These are phyloP conservation scores for Microplitis deprimator DNA, from an alignment of 2,888 invertebrate species.

Conservation along the genomic window DNA sequence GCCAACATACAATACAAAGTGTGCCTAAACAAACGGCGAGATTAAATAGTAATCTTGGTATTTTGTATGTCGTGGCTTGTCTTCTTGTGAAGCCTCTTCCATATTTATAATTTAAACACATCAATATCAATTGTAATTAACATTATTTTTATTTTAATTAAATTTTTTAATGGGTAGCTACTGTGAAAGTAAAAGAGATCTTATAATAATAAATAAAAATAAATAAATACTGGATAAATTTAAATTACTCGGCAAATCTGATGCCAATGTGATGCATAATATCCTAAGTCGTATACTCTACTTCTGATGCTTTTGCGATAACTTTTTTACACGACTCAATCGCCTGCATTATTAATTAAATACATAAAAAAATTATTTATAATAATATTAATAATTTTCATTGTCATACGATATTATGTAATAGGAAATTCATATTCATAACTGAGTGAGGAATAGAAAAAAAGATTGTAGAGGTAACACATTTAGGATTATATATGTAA, in stretches of 20 bases:
- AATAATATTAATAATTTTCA: neutral
- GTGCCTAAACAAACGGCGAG: conserved; percentile 92
- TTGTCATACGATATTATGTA: neutral
- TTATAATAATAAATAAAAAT: conserved; percentile 17
- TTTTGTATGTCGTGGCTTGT: conserved; percentile 89
- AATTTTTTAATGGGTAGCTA: neutral
- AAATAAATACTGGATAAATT: conserved; percentile 30
- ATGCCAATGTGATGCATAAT: conserved; percentile 38
- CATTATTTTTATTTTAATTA: conserved; percentile 9
- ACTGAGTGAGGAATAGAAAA: conserved; percentile 9
- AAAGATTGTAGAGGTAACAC: conserved; percentile 1
- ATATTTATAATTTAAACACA: conserved; percentile 57
- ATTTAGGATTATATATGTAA: neutral
- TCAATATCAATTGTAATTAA: conserved; percentile 7
- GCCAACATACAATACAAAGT: conserved; percentile 82
- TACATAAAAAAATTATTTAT: neutral
- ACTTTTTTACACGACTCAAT: conserved; percentile 30
- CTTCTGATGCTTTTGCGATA: conserved; percentile 34
- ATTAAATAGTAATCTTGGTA: conserved; percentile 91
- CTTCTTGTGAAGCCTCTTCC: conserved; percentile 65
- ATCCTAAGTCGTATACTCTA: conserved; percentile 36
- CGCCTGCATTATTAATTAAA: conserved; percentile 3
- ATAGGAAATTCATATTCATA: neutral
- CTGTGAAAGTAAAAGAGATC: neutral
- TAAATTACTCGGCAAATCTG: conserved; percentile 26